phyloP scores from a whole-genome alignment of 1,140 invertebrate genomes.

The Drosophila aff. region DNA sequence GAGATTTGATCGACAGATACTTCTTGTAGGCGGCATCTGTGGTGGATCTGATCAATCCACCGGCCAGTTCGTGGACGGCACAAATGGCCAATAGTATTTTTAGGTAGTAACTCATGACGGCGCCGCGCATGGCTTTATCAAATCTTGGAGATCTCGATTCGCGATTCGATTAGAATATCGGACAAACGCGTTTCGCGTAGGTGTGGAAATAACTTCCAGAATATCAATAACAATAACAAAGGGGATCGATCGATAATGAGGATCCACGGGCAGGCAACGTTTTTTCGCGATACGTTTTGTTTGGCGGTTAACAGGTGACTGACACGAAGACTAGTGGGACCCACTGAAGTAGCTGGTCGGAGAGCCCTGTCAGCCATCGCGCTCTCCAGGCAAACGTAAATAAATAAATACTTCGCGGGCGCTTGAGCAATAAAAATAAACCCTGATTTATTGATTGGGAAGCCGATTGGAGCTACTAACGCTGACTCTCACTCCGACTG shows the following conservation, averaged over 20 bases:
- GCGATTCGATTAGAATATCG: slow-evolving; percentile 63
- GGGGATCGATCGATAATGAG: slow-evolving; percentile 43
- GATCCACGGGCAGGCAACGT: slow-evolving; percentile 29
- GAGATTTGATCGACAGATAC: slow-evolving; percentile 48
- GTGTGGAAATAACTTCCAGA: slow-evolving; percentile 33
- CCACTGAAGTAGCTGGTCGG: slow-evolving; percentile 23
- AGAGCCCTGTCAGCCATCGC: slow-evolving; percentile 1
- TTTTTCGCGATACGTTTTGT: slow-evolving; percentile 47
- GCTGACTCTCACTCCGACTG: slow-evolving; percentile 33
- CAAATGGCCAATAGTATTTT: slow-evolving; percentile 64
- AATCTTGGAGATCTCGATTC: slow-evolving; percentile 36
- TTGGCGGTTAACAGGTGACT: slow-evolving; percentile 58
- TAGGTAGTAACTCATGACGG: slow-evolving; percentile 58
- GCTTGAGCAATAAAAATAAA: slow-evolving; percentile 65
- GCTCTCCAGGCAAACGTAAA: slow-evolving; percentile 44
- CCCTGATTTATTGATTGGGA: slow-evolving; percentile 66
- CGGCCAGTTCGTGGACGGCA: slow-evolving; percentile 30
- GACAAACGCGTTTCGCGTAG: slow-evolving; percentile 39
- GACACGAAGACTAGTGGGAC: slow-evolving; percentile 32
- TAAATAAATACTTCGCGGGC: slow-evolving; percentile 63
- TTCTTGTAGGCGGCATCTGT: slow-evolving; percentile 66
- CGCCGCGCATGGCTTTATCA: slow-evolving; percentile 68
- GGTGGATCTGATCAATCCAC: slow-evolving; percentile 29
- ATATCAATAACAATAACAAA: slow-evolving; percentile 67
- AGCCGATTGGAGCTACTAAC: slow-evolving; percentile 31